Evolutionary conservation across 2,113 vertebrate genomes (phyloP).

Genomic region (Perccottus glenii): DNA sequence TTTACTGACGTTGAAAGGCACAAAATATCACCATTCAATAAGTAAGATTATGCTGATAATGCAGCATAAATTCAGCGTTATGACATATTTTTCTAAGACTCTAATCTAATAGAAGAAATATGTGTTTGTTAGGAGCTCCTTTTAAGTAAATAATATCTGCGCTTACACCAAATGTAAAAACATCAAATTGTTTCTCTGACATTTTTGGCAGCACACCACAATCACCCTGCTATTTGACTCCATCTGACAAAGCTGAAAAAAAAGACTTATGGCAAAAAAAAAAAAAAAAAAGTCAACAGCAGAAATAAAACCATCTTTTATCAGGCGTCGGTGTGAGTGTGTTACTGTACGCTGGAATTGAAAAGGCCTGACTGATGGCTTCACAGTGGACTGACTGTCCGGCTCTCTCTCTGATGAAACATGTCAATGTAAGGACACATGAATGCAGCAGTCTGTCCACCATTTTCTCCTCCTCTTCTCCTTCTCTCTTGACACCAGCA

Average conservation of each 20-base stretch:
- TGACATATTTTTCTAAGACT: too few relatives aligned
- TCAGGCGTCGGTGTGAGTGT: conserved; percentile 37
- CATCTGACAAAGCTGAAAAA: conserved; percentile 19
- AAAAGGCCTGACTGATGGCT: conserved; percentile 67
- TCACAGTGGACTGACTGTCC: conserved; percentile 56
- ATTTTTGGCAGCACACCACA: conserved; percentile 2
- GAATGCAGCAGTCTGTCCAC: conserved; percentile 72
- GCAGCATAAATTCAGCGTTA: too few relatives aligned
- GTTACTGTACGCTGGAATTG: conserved; percentile 44
- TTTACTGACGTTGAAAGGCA: too few relatives aligned
- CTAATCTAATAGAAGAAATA: too few relatives aligned
- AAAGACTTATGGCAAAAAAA: conserved; percentile 32
- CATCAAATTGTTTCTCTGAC: conserved; percentile 22
- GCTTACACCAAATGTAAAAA: background rate
- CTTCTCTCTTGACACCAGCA: conserved; percentile 55
- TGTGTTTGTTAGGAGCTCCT: too few relatives aligned
- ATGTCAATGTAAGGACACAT: conserved; percentile 75
- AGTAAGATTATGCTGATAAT: too few relatives aligned
- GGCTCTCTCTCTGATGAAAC: conserved; percentile 65
- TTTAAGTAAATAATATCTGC: too few relatives aligned
- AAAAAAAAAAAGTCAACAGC: conserved; percentile 31
- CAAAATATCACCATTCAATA: too few relatives aligned
- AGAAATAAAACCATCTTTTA: conserved; percentile 49
- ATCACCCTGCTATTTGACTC: conserved; percentile 26
- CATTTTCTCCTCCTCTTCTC: conserved; percentile 68